phyloP scores from a whole-genome alignment of 2,797 vertebrate genomes.

The Hemitrygon akajei region DNA sequence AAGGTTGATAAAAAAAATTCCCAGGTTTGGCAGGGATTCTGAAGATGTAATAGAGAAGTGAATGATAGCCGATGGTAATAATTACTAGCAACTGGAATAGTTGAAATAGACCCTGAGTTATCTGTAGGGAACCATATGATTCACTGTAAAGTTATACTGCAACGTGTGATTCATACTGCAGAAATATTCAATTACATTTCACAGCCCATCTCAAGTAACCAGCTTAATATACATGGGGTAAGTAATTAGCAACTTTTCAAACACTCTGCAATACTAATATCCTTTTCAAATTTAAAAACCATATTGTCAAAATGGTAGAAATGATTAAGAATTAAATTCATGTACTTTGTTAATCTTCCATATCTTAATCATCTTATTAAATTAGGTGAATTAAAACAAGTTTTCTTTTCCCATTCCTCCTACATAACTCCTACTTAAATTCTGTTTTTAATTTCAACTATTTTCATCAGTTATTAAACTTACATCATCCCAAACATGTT shows the following conservation, averaged over 20 bases:
- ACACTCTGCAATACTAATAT: neutral
- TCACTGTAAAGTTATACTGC: neutral
- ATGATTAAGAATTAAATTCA: neutral
- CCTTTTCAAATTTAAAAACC: neutral
- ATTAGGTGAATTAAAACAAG: slow-evolving; percentile 18
- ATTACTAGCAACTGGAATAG: neutral
- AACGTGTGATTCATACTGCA: slow-evolving; percentile 43
- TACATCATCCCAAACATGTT: neutral
- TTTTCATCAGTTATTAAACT: slow-evolving; percentile 25
- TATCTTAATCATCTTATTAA: slow-evolving; percentile 27
- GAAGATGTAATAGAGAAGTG: neutral
- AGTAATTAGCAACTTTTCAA: neutral
- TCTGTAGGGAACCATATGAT: neutral
- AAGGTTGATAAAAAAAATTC: neutral
- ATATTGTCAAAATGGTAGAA: neutral
- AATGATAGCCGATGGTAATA: too few species aligned
- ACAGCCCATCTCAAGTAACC: neutral
- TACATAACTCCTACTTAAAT: slow-evolving; percentile 33
- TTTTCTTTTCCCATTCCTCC: neutral
- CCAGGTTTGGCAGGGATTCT: neutral
- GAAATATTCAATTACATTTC: slow-evolving; percentile 37
- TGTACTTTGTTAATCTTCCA: neutral
- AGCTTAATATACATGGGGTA: slow-evolving; percentile 6
- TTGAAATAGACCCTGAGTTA: neutral
- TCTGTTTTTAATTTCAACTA: slow-evolving; percentile 30